phyloP scores from a whole-genome alignment of 2,888 invertebrate species.

The Chrysodeixis includens region DNA sequence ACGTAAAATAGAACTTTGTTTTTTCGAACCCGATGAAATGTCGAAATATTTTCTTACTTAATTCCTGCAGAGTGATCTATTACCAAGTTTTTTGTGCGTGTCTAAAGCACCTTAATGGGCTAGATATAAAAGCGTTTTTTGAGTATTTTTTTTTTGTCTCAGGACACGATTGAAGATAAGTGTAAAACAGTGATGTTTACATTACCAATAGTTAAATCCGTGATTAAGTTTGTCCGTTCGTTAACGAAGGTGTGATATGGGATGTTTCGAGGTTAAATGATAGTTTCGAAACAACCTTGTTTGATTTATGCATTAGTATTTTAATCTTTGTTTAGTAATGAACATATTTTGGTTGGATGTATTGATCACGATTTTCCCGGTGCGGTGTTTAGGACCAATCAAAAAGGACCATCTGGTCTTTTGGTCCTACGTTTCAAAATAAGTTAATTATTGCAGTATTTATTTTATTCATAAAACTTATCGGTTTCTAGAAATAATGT shows the following conservation, averaged over 20 bases:
- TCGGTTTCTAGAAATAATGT: background rate
- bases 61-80: conserved; percentile 49
- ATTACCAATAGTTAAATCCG: conserved; percentile 66
- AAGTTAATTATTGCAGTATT: background rate
- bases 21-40: conserved; percentile 54
- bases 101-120: conserved; percentile 35
- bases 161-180: conserved; percentile 46
- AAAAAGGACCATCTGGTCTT: conserved; percentile 1
- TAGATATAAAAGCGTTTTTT: conserved; percentile 50
- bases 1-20: conserved; percentile 28
- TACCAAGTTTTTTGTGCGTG: conserved; percentile 21
- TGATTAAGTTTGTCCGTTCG: conserved; percentile 68
- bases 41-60: conserved; percentile 62
- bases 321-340: conserved; percentile 56
- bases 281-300: conserved; percentile 61
- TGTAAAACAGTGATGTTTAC: conserved; percentile 62
- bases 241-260: conserved; percentile 60
- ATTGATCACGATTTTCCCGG: conserved; percentile 31
- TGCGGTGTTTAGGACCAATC: background rate
- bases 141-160: conserved; percentile 17
- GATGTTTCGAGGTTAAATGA: conserved; percentile 60
- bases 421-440: background rate
- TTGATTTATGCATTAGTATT: conserved; percentile 59
- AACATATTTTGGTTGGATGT: conserved; percentile 45
- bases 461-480: background rate